These are phyloP conservation scores for Lycodopsis pacificus DNA, from an alignment of 2,797 vertebrate genomes.

Conservation along the genomic window DNA sequence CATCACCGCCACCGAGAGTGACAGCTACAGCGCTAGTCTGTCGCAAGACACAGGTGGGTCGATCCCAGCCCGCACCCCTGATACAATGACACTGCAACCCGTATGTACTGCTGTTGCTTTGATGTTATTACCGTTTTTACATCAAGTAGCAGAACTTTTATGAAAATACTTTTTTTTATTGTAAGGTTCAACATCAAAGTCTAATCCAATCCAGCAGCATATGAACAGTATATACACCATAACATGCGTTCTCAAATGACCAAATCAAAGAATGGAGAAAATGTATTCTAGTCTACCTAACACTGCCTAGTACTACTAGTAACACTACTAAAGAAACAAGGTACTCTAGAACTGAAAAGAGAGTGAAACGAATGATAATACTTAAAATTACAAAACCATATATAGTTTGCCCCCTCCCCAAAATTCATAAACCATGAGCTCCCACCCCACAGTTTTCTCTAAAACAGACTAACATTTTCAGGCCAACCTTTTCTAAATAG, in stretches of 20 bases:
- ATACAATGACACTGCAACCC: not conserved
- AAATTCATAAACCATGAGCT: not conserved
- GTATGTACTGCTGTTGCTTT: not conserved
- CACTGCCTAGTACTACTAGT: not conserved
- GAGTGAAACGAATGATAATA: not conserved
- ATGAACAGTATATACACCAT: not conserved
- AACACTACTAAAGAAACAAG: not conserved
- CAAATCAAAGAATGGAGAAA: not conserved
- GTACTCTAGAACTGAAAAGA: not conserved
- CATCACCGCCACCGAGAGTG: conserved; percentile 97
- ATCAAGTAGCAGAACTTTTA: not conserved
- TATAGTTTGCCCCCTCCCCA: not conserved
- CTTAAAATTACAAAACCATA: not conserved
- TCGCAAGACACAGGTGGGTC: conserved; percentile 95
- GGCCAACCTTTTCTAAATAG: not conserved
- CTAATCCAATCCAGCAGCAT: not conserved
- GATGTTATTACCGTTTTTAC: not conserved
- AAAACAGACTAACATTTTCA: not conserved
- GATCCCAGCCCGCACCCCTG: too few species aligned
- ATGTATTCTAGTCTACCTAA: not conserved
- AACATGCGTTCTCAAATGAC: not conserved
- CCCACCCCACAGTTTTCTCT: not conserved
- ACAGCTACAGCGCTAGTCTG: conserved; percentile 98
- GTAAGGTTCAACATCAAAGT: not conserved
- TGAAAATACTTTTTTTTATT: not conserved